A percentile compares a stretch with the other conserved stretches of the same genome.
Evolutionary conservation across 2,888 invertebrate genomes (phyloP).

Genomic region (Notodonta ziczac): DNA sequence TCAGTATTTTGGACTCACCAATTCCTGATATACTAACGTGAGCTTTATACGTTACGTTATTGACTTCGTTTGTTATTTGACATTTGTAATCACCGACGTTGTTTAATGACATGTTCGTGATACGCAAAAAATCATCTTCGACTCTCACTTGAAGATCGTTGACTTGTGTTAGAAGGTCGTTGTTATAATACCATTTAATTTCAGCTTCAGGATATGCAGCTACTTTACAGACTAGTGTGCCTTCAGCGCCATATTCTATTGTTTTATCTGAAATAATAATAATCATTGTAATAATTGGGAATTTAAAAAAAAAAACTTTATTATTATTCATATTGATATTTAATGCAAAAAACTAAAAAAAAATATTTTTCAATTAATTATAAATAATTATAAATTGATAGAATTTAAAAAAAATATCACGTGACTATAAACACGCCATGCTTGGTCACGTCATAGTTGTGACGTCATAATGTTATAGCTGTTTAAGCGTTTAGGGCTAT

Average conservation of each 20-base stretch:
- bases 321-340: no score
- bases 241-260: constrained; percentile 61
- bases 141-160: constrained; percentile 41
- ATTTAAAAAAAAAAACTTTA: no score
- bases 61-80: constrained; percentile 50
- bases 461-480: no score
- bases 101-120: constrained; percentile 60
- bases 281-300: no score
- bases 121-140: constrained; percentile 51
- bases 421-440: no score
- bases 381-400: no score
- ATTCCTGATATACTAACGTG: constrained; percentile 60
- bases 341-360: no score
- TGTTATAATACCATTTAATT: constrained; percentile 65
- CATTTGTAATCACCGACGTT: constrained; percentile 65
- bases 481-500: no score
- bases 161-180: constrained; percentile 39
- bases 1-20: constrained; percentile 46
- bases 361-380: no score
- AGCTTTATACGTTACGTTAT: constrained; percentile 43
- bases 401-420: no score
- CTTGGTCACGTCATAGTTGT: no score
- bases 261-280: constrained; percentile 52
- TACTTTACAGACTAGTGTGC: constrained; percentile 60
- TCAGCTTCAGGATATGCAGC: constrained; percentile 65